Conservation (phyloP, 2,888 invertebrate genomes). For the Acronicta alni region DNA sequence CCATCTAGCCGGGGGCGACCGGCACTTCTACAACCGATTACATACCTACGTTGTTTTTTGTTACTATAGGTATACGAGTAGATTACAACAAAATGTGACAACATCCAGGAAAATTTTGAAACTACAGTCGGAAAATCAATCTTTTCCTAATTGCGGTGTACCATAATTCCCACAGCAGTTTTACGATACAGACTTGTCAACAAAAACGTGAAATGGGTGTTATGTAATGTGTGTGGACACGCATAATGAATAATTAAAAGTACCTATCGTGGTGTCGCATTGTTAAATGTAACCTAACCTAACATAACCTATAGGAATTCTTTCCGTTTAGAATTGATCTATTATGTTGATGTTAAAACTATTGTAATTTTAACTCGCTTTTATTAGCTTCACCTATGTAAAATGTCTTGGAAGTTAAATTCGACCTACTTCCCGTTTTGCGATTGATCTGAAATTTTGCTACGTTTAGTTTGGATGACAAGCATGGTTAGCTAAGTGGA, state of each 20-base stretch:
- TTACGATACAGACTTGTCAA: constrained; percentile 4
- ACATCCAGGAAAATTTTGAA: constrained; percentile 9
- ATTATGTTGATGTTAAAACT: no score
- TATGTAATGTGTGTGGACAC: constrained; percentile 17
- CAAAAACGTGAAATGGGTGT: constrained; percentile 24
- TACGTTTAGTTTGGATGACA: no score
- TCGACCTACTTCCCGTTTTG: no score
- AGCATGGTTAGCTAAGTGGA: no score
- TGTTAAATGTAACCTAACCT: neutral
- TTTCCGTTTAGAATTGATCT: no score
- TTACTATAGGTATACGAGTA: neutral
- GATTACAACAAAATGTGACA: neutral
- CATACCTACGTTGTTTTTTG: no score
- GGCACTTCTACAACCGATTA: no score
- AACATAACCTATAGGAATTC: neutral
- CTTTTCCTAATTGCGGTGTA: constrained; percentile 4
- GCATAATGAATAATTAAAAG: constrained; percentile 2
- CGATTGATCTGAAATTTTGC: no score
- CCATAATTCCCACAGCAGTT: constrained; percentile 39
- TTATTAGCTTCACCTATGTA: no score
- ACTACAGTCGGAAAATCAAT: constrained; percentile 12
- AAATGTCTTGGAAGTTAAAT: no score
- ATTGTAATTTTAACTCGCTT: no score
- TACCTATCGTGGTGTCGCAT: neutral
- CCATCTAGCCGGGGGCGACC: no score